Evolutionary conservation across 2,888 invertebrate genomes (phyloP).

Genomic region (Platynereis dumerilii): DNA sequence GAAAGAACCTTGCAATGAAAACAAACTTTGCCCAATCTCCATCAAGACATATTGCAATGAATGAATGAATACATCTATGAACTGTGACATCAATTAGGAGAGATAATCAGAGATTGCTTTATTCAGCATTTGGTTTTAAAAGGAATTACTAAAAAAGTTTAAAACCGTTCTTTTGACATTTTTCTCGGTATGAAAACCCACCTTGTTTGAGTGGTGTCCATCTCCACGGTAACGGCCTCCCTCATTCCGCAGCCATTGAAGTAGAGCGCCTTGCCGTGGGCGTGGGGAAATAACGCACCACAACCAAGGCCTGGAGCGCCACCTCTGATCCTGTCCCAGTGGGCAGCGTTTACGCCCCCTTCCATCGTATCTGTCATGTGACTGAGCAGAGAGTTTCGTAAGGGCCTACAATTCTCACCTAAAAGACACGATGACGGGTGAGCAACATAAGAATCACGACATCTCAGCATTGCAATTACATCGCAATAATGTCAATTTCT

Average conservation of each 20-base stretch:
- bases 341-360: constrained; percentile 48
- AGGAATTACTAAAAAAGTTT: too few relatives aligned
- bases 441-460: too few relatives aligned
- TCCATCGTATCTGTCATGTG: constrained; percentile 60
- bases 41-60: too few relatives aligned
- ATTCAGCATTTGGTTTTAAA: too few relatives aligned
- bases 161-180: too few relatives aligned
- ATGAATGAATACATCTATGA: too few relatives aligned
- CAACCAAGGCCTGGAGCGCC: constrained; percentile 62
- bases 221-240: constrained; percentile 59
- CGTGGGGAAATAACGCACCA: constrained; percentile 61
- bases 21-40: constrained; percentile 1
- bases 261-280: constrained; percentile 63
- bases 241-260: constrained; percentile 63
- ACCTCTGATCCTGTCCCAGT: constrained; percentile 60
- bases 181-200: constrained; percentile 38
- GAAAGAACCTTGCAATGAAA: too few relatives aligned
- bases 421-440: too few relatives aligned
- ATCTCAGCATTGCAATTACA: too few relatives aligned
- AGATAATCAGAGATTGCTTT: too few relatives aligned
- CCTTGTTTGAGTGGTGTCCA: constrained; percentile 60
- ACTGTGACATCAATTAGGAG: too few relatives aligned
- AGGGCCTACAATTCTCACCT: constrained; percentile 50
- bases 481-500: too few relatives aligned
- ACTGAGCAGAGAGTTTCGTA: constrained; percentile 35